Percentiles rank a stretch among this genome's conserved stretches.
Conservation (phyloP, 2,888 invertebrate species). For the Dusona sp. region DNA sequence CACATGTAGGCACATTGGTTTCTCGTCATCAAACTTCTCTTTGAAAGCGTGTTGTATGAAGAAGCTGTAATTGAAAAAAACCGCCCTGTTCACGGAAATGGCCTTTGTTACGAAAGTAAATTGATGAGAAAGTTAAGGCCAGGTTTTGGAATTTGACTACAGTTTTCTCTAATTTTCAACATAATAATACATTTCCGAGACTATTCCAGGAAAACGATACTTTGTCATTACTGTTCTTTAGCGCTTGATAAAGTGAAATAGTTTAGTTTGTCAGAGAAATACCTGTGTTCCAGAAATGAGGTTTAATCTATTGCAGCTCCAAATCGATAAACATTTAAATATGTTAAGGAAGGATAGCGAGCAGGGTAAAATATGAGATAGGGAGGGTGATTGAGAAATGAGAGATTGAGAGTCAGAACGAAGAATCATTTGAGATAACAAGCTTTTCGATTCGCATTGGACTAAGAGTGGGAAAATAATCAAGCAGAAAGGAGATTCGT, state of each 20-base stretch:
- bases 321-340: conserved; percentile 7
- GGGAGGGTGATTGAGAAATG: conserved; percentile 10
- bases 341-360: neutral
- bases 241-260: neutral
- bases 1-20: neutral
- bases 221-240: neutral
- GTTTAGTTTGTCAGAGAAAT: neutral
- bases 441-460: conserved; percentile 78
- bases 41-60: neutral
- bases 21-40: neutral
- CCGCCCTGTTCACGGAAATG: neutral
- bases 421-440: conserved; percentile 74
- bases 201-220: neutral
- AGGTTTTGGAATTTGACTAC: neutral
- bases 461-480: conserved; percentile 81
- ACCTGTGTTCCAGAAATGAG: neutral
- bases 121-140: neutral
- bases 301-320: neutral
- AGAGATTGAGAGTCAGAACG: conserved; percentile 5
- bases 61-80: neutral
- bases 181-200: neutral
- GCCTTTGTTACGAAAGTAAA: neutral
- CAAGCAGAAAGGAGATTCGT: conserved; percentile 79
- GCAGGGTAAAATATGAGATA: neutral
- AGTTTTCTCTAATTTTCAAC: neutral